phyloP scores from a whole-genome alignment of 2,797 vertebrate species.

The Hephaestus fuliginosus region DNA sequence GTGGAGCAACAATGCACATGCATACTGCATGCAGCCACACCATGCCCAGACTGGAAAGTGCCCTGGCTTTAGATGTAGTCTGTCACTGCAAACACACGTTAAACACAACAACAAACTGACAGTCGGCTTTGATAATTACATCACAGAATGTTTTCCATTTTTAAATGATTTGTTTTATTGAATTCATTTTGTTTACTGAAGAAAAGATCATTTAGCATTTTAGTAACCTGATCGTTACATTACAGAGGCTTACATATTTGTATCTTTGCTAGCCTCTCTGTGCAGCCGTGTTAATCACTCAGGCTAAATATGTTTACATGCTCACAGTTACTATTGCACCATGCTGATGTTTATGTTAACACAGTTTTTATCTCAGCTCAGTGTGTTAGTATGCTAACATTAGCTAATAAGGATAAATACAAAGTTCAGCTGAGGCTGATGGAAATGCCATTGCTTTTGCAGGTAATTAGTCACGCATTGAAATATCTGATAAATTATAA shows the following conservation, averaged over 20 bases:
- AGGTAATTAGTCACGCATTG: background rate
- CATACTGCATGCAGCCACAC: background rate
- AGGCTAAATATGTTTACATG: background rate
- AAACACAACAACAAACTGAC: background rate
- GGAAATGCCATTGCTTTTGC: background rate
- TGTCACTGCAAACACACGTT: slow-evolving; percentile 26
- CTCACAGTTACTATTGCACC: background rate
- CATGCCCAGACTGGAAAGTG: slow-evolving; percentile 4
- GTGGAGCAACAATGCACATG: background rate
- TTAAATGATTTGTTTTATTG: background rate
- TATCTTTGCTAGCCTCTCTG: background rate
- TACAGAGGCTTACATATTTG: background rate
- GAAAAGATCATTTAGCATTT: background rate
- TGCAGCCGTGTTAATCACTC: background rate
- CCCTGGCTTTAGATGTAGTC: background rate
- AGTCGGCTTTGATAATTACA: background rate
- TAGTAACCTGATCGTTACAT: background rate
- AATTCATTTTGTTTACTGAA: background rate
- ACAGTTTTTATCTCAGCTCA: background rate
- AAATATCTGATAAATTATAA: background rate
- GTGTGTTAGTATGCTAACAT: background rate
- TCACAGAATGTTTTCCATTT: background rate
- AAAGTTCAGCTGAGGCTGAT: background rate
- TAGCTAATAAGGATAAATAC: background rate
- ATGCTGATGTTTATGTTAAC: background rate